Percentiles rank a stretch among this genome's conserved stretches.
Conservation (phyloP, 2,888 invertebrate genomes). For the Aethes cnicana region DNA sequence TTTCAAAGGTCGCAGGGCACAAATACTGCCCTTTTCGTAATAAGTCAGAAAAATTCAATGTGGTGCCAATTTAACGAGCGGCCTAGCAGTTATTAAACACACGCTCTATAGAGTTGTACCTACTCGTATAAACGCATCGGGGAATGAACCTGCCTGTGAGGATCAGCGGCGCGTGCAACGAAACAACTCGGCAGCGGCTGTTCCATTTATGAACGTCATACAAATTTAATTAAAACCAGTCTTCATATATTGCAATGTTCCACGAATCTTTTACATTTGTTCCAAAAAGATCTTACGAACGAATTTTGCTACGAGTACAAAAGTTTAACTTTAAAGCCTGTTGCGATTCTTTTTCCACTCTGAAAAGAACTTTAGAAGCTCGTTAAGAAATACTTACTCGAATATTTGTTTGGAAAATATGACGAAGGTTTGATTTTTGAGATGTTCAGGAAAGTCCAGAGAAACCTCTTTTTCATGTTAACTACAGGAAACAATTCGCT, state of each 20-base stretch:
- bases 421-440: too few species aligned
- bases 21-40: too few species aligned
- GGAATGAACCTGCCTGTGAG: neutral
- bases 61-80: too few species aligned
- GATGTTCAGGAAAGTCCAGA: too few species aligned
- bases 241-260: conserved; percentile 47
- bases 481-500: neutral
- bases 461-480: neutral
- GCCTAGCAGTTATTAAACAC: too few species aligned
- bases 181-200: conserved; percentile 4
- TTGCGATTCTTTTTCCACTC: conserved; percentile 41
- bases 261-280: conserved; percentile 52
- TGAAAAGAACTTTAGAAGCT: conserved; percentile 39
- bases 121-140: conserved; percentile 1
- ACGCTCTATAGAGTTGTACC: too few species aligned
- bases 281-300: conserved; percentile 51
- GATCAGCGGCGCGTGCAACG: neutral
- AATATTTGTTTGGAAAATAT: conserved; percentile 6
- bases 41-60: too few species aligned
- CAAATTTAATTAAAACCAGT: conserved; percentile 66
- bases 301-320: conserved; percentile 54
- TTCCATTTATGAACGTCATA: conserved; percentile 51
- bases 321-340: conserved; percentile 46
- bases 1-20: too few species aligned
- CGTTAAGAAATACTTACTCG: conserved; percentile 10